These are phyloP conservation scores for Anarrhichthys ocellatus DNA, from an alignment of 2,113 vertebrate species.

Conservation along the genomic window DNA sequence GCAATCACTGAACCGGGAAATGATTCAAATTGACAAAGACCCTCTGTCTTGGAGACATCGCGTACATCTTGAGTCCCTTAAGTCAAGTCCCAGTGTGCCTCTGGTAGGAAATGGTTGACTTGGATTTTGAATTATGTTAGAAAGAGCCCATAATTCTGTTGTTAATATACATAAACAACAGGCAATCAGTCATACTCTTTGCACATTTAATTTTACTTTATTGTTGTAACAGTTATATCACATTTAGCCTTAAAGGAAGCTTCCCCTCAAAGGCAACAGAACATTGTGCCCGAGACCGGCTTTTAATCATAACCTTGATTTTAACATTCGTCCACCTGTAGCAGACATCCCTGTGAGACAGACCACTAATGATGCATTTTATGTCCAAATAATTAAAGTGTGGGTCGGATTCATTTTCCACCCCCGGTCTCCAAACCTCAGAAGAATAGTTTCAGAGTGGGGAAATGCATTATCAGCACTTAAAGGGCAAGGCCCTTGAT, in stretches of 20 bases:
- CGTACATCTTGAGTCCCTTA: neutral
- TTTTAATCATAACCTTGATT: constrained; percentile 59
- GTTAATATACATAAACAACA: neutral
- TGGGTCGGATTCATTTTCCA: constrained; percentile 60
- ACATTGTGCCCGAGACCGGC: neutral
- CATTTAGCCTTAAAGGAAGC: neutral
- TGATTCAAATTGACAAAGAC: constrained; percentile 71
- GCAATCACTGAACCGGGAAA: constrained; percentile 55
- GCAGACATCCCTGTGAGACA: constrained; percentile 35
- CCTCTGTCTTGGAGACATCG: constrained; percentile 39
- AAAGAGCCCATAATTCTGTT: neutral
- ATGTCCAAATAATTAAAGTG: constrained; percentile 70
- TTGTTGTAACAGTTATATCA: neutral
- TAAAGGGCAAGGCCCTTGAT: constrained; percentile 56
- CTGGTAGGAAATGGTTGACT: neutral
- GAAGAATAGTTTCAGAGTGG: constrained; percentile 29
- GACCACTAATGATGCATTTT: constrained; percentile 51
- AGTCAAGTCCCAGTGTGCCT: constrained; percentile 9
- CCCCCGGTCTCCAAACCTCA: constrained; percentile 40
- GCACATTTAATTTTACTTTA: neutral
- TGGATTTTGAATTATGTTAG: neutral
- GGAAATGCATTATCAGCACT: constrained; percentile 54
- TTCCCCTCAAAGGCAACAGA: neutral
- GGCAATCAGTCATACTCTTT: neutral
- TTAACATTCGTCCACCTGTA: constrained; percentile 22